Evolutionary conservation across 1,140 invertebrate species (phyloP).

Genomic region (Pogonomyrmex barbatus): DNA sequence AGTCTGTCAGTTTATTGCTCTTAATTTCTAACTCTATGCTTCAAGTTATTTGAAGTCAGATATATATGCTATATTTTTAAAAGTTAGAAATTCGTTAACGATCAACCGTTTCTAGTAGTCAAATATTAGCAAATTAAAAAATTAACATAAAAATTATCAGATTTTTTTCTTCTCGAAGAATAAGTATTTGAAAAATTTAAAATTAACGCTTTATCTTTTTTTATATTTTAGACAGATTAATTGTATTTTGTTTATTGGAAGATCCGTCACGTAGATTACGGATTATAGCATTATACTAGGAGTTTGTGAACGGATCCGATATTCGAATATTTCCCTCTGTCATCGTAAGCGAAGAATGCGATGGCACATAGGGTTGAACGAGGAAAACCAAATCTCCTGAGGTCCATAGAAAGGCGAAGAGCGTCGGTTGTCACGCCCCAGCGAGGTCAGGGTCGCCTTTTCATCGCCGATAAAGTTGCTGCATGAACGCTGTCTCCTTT

Average conservation of each 20-base stretch:
- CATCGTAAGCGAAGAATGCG: neutral
- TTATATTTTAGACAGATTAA: neutral
- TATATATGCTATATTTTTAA: neutral
- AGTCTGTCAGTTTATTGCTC: neutral
- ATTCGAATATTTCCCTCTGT: conserved; percentile 22
- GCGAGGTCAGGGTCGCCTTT: conserved; percentile 73
- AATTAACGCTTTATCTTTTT: conserved; percentile 4
- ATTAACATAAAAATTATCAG: neutral
- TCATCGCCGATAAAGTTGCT: conserved; percentile 63
- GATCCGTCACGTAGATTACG: neutral
- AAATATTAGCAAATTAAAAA: neutral
- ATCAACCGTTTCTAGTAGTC: neutral
- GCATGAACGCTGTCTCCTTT: conserved; percentile 32
- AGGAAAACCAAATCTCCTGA: conserved; percentile 63
- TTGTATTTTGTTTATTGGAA: neutral
- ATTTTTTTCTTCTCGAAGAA: neutral
- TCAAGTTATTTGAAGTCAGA: neutral
- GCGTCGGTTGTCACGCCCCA: conserved; percentile 51
- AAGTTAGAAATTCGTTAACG: neutral
- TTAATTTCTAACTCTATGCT: neutral
- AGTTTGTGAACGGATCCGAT: conserved; percentile 23
- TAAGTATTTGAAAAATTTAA: neutral
- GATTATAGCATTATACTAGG: conserved; percentile 24
- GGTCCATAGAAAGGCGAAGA: conserved; percentile 52
- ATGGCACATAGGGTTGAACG: conserved; percentile 30